A percentile compares a stretch with the other conserved stretches of the same genome.
Evolutionary conservation across 2,797 vertebrate species (phyloP).

Genomic region (Protonibea diacanthus): DNA sequence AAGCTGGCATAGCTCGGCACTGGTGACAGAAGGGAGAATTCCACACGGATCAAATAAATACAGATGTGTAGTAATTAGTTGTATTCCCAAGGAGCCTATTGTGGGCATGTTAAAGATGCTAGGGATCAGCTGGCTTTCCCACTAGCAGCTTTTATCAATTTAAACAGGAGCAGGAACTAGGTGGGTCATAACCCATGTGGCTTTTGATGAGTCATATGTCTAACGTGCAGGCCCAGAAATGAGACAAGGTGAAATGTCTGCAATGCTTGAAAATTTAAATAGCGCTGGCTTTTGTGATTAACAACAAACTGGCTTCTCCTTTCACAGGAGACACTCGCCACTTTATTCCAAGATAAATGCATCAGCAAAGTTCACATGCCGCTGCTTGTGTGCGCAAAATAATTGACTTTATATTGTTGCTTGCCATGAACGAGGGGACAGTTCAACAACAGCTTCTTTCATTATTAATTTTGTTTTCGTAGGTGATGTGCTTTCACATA

Average conservation of each 20-base stretch:
- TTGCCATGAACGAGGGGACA: rapidly evolving
- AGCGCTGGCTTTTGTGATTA: conserved; percentile 25
- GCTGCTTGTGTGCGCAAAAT: neutral
- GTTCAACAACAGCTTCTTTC: conserved; percentile 16
- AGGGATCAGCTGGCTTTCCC: conserved; percentile 90
- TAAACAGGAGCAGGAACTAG: conserved; percentile 89
- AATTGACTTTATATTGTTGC: conserved; percentile 1
- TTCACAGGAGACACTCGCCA: neutral
- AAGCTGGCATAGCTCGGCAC: conserved; percentile 89
- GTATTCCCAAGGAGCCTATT: conserved; percentile 93
- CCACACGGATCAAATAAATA: conserved; percentile 97
- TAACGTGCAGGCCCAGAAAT: conserved; percentile 78
- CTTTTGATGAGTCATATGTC: conserved; percentile 89
- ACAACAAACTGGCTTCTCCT: conserved; percentile 8
- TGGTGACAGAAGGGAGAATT: conserved; percentile 96
- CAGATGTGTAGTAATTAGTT: conserved; percentile 99
- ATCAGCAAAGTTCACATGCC: neutral
- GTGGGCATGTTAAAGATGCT: conserved; percentile 92
- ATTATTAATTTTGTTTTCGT: conserved; percentile 5
- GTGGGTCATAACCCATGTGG: conserved; percentile 91
- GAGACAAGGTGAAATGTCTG: conserved; percentile 51
- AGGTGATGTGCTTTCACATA: neutral
- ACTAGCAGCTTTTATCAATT: conserved; percentile 93
- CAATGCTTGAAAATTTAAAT: conserved; percentile 15
- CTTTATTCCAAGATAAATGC: conserved; percentile 1